These are phyloP conservation scores for Chironomus riparius DNA, from an alignment of 2,888 invertebrate species.

Conservation along the genomic window DNA sequence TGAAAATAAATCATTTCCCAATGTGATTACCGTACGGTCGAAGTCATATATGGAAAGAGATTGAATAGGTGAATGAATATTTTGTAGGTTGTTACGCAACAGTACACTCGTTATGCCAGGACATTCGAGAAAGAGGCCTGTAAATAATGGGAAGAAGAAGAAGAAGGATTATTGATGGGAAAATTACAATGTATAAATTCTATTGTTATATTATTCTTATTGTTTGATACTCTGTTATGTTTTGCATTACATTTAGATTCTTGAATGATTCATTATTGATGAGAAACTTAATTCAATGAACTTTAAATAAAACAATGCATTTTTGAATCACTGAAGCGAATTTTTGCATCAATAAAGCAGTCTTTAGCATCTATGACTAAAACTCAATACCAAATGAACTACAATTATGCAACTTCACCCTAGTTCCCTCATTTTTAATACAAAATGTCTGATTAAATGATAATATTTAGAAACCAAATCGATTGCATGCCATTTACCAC, in stretches of 20 bases:
- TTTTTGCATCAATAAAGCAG: no score
- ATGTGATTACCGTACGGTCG: constrained; percentile 66
- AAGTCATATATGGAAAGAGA: constrained; percentile 83
- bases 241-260: no score
- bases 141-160: constrained; percentile 32
- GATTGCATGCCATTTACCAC: background rate
- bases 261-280: no score
- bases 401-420: no score
- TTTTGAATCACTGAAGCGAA: no score
- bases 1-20: constrained; percentile 68
- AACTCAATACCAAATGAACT: no score
- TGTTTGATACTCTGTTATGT: no score
- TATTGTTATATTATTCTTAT: no score
- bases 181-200: constrained; percentile 1
- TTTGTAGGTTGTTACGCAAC: constrained; percentile 62
- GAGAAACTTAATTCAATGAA: no score
- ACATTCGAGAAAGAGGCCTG: constrained; percentile 78
- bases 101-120: constrained; percentile 70
- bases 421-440: no score
- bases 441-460: background rate
- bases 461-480: background rate
- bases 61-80: constrained; percentile 62
- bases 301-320: no score
- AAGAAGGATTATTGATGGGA: constrained; percentile 30
- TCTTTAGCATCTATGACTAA: no score